Base-by-base conservation (phyloP, 1,140 invertebrate species). In the Mylabris phalerata region DNA sequence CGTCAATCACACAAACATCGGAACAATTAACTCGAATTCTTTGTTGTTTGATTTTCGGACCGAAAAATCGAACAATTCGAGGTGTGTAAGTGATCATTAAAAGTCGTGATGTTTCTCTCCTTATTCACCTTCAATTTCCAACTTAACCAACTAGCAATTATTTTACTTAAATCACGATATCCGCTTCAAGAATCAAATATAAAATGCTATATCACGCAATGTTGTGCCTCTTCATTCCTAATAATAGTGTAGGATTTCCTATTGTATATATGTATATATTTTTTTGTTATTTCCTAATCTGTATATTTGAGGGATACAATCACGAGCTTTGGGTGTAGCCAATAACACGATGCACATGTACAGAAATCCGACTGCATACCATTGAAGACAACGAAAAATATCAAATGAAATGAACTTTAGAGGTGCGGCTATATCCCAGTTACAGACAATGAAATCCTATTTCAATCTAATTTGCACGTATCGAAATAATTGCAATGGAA, bases 221-320 rank as follows among this genome's bases (percentile, higher is more conserved):
- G 19, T 19, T 7, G 32, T 32, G 7, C 32, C 4, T 32, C 32
- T 32, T 32, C 7, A 32, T 32, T 32, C 4, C 4, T 32, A 32
- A 32, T 32, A 13, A 55, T 47, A 11, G 52, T 24, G 52, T 38
- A 10, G 46, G 27, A 49, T 24, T 49, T 48, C 52, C 27, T 19
- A 42, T 49, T 42, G 13, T 41, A 11, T 48, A 43, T 13, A 9
- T 11, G 47, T 38, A 19, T 55, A 48, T 55, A n/a, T 9, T 47
- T 10, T 55, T 55, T 55, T 11, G 45, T 49, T 50, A 27, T 26
- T 38, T 24, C 7, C 7, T 32, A 9, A 24, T 32, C 4, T 32
- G 32, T 32, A 5, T 32, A 5, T 50, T 38, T 24, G 13, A 10
- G 40, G 38, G 39, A 9, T 32, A 13, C 38, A 41, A 46, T 41